Base-by-base conservation (phyloP, 2,797 vertebrate species). In the Hemibagrus guttatus region DNA sequence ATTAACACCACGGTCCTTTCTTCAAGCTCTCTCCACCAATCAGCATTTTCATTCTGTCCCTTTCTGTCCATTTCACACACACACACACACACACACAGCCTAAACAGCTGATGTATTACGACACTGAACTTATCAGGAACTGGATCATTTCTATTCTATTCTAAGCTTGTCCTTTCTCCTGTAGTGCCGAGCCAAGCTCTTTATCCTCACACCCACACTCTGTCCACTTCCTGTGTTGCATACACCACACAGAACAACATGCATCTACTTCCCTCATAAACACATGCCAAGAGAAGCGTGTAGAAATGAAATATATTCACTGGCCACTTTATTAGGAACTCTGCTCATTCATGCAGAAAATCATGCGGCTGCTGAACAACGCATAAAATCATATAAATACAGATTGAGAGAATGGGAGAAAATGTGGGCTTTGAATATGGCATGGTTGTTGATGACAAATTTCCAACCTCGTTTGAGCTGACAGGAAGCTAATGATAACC, bases 21-120 rank as follows among this genome's bases (percentile, higher is more conserved):
- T 84, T 81, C 49, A 74, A 9, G 52, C 31, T 76, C 80, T 81
- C 71, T 85, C 83, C 78, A 78, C 74, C 68, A n/a, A 56, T 58
- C 85, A 66, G 58, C 79, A 66, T 49, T 39, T 35, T 31, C 39
- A 58, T 78, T 71, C 64, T 17, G 17, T 52, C 63, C 61, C 35
- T 69, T 63, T 49, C 17, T 31, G 82, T 66, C 14, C 61, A 7
- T 61, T 54, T 58, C 17, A n/a, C 59, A 83, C 12, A 16, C 1
- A 16, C 59, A 88, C 17, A n/a, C 59, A 83, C 12, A 16, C 1
- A 16, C 59, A 88, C 86, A 84, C 75, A 61, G 58, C 19, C 52
- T 78, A 14, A 52, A 39, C 56, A 35, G 5, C 31, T 6, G 6
- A 56, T 63, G 78, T 35, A 63, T 4, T 46, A 12, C 1, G 6